Conservation (phyloP, 2,113 vertebrate species). For the Oophaga pumilio region DNA sequence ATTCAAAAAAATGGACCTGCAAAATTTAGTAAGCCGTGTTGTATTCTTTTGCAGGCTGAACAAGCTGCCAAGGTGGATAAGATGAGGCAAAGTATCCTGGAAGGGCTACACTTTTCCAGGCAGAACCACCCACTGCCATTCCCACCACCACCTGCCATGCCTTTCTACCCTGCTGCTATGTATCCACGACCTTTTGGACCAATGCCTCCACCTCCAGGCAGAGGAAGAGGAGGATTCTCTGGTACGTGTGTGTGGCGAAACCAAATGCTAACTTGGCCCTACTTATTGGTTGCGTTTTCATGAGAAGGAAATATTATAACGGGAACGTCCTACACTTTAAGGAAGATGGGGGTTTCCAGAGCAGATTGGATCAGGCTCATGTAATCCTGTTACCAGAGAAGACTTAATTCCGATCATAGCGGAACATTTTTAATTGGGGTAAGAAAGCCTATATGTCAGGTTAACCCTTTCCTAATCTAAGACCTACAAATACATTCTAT, state of each 20-base stretch:
- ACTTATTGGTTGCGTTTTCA: no score
- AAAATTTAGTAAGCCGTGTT: background rate
- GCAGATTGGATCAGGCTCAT: background rate
- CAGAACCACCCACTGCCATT: conserved; percentile 83
- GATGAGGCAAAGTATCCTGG: conserved; percentile 94
- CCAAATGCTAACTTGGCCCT: background rate
- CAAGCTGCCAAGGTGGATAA: conserved; percentile 91
- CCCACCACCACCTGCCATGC: conserved; percentile 85
- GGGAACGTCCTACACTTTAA: background rate
- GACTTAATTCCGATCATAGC: background rate
- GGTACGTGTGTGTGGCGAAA: conserved; percentile 71
- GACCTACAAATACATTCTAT: no score
- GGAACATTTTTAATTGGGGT: no score
- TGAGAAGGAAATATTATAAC: no score
- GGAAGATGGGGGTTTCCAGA: background rate
- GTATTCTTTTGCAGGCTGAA: conserved; percentile 77
- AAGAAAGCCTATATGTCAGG: no score
- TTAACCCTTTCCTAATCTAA: no score
- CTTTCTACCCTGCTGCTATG: conserved; percentile 85
- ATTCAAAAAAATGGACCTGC: background rate
- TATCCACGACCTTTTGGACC: conserved; percentile 86
- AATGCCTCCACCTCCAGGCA: conserved; percentile 81
- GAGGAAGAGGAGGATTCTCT: conserved; percentile 83
- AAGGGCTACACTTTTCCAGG: conserved; percentile 89
- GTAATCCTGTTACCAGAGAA: background rate